Evolutionary conservation across 2,797 vertebrate species (phyloP), one percentile per base, ranked within the genome.

Genomic region (Orientallactaga sibirica): DNA sequence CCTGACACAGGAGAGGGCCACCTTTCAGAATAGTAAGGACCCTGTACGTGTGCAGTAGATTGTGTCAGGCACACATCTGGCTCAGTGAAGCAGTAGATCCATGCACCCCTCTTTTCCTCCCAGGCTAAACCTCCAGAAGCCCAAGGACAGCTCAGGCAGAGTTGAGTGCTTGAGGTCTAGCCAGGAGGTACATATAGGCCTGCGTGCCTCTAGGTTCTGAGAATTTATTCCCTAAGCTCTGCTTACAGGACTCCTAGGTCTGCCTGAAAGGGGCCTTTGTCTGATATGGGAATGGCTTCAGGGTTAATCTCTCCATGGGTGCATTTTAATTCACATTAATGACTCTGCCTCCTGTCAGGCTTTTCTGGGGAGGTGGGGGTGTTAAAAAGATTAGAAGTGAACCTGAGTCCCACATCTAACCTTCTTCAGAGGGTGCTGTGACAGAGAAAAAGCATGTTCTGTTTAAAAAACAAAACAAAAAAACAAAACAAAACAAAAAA

Each of bases 261-360:
- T 96, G 91, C 96, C 67, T 98, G 97, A 98, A 98, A 98, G 97
- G 95, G 95, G 96, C 86, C 97, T 98, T 98, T 98, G 98, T 98
- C 95, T 97, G 96, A 95, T 97, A 93, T 67, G 92, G 95, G 95
- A 98, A 98, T 97, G 97, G 96, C 90, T 98, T 97, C 97, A 96
- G 96, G 89, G 82, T 96, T 98, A 98, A 98, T 97, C 97, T 98
- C 96, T 97, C 97, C 96, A 97, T 93, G 96, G 97, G 97, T 97
- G 97, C 96, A 98, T 98, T 98, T 98, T 98, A 98, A 98, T 98
- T 98, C 96, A 98, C 97, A 98, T 98, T 98, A 98, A 98, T 98
- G 97, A 96, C 96, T 97, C 96, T 98, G 96, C 97, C 97, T 98
- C 97, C 97, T 97, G 97, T 97, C 97, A 96, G 95, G 96, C 95